Evolutionary conservation across 2,113 vertebrate species (phyloP).

Genomic region (Sigmodon hispidus): DNA sequence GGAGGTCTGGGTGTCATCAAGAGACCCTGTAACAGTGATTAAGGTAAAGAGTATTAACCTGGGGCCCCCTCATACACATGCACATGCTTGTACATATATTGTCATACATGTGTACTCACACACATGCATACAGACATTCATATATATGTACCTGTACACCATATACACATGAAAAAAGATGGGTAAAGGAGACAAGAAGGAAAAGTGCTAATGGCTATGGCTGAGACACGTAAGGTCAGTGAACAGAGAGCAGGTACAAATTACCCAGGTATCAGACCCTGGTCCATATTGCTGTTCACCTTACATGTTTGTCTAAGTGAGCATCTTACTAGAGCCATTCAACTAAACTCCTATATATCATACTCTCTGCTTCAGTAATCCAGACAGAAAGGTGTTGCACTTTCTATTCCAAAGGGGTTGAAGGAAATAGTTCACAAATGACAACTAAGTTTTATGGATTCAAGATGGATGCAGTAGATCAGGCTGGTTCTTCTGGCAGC

Average conservation of each 20-base stretch:
- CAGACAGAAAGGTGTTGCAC: not conserved
- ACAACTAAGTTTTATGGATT: constrained; percentile 66
- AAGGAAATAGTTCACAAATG: constrained; percentile 67
- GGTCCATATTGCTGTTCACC: not conserved
- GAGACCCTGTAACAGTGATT: not conserved
- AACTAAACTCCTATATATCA: not conserved
- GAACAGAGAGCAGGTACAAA: not conserved
- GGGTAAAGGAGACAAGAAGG: not conserved
- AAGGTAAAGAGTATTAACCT: not conserved
- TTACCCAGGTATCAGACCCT: not conserved
- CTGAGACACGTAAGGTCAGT: not conserved
- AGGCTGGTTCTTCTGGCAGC: constrained; percentile 55
- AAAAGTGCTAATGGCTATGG: not conserved
- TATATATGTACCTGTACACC: no score
- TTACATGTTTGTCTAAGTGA: not conserved
- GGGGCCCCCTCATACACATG: not conserved
- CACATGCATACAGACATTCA: not conserved
- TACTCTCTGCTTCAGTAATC: not conserved
- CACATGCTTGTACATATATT: not conserved
- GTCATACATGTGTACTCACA: no score
- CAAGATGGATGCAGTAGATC: constrained; percentile 49
- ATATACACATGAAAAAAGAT: not conserved
- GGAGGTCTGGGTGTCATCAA: not conserved
- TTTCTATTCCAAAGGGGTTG: constrained; percentile 72
- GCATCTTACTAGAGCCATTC: not conserved